These are phyloP conservation scores for Crocodylus rhombifer DNA, from an alignment of 2,797 vertebrate species.

Conservation along the genomic window DNA sequence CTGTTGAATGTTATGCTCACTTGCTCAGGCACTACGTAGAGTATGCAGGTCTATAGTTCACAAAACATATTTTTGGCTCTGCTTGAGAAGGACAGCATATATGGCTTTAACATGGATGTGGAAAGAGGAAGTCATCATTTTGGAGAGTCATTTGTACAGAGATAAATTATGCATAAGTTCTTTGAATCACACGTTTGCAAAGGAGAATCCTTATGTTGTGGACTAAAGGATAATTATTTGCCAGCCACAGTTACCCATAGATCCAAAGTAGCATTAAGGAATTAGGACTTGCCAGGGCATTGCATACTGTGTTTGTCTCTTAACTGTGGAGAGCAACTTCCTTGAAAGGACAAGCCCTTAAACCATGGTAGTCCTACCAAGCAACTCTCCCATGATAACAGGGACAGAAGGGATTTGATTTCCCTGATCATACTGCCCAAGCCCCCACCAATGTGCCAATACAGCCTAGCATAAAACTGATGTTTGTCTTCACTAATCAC, in stretches of 20 bases:
- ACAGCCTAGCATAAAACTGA: background rate
- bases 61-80: constrained; percentile 36
- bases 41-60: background rate
- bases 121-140: background rate
- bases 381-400: background rate
- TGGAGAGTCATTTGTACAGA: background rate
- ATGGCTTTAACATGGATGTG: constrained; percentile 12
- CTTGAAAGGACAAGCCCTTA: background rate
- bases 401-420: background rate
- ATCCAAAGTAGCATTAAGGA: background rate
- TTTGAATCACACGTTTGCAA: constrained; percentile 34
- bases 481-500: constrained; percentile 65
- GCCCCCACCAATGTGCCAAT: background rate
- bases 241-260: constrained; percentile 12
- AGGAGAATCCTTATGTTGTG: background rate
- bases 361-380: background rate
- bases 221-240: background rate
- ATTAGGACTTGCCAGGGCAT: background rate
- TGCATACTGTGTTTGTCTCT: background rate
- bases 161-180: background rate
- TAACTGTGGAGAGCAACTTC: background rate
- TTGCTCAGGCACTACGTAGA: constrained; percentile 27
- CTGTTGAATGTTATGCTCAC: constrained; percentile 11
- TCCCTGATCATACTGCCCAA: background rate
- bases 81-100: constrained; percentile 37